These are phyloP conservation scores for Zoroaster sp. DNA, from an alignment of 53 echinoderm and acorn worm species.

Conservation along the genomic window DNA sequence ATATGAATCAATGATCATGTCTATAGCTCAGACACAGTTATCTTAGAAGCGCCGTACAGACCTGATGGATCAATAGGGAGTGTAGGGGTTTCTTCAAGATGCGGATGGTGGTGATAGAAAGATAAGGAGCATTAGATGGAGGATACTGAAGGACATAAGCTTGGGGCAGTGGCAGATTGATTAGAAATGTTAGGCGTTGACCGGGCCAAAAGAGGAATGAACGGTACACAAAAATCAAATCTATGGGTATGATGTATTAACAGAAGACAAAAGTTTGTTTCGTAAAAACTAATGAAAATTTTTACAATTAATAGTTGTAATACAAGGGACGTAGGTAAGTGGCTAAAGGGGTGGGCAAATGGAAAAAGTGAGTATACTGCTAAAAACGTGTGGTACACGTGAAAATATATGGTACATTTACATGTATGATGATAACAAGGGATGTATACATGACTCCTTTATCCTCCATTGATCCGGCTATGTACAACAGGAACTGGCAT, in stretches of 20 bases:
- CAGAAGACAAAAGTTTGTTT: background rate
- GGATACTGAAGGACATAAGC: slow-evolving; percentile 31
- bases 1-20: slow-evolving; percentile 27
- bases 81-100: slow-evolving; percentile 12
- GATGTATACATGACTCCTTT: too few relatives aligned
- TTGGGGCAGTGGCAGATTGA: slow-evolving; percentile 31
- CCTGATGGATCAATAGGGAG: slow-evolving; percentile 40
- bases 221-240: background rate
- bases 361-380: too few relatives aligned
- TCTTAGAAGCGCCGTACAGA: slow-evolving; percentile 31
- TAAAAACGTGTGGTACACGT: too few relatives aligned
- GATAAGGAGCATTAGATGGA: slow-evolving; percentile 28
- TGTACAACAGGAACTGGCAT: too few relatives aligned
- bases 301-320: too few relatives aligned
- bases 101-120: slow-evolving; percentile 14
- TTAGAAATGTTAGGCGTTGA: slow-evolving; percentile 9
- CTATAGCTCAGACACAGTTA: slow-evolving; percentile 27
- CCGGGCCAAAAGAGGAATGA: slow-evolving; percentile 25
- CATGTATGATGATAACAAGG: too few relatives aligned
- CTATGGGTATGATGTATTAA: too few relatives aligned
- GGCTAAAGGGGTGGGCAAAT: too few relatives aligned
- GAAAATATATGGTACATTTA: too few relatives aligned
- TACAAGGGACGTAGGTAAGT: too few relatives aligned
- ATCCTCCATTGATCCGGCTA: too few relatives aligned
- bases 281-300: background rate